Evolutionary conservation across 1,140 invertebrate species (phyloP).

Genomic region (Diachasmimorpha longicaudata): DNA sequence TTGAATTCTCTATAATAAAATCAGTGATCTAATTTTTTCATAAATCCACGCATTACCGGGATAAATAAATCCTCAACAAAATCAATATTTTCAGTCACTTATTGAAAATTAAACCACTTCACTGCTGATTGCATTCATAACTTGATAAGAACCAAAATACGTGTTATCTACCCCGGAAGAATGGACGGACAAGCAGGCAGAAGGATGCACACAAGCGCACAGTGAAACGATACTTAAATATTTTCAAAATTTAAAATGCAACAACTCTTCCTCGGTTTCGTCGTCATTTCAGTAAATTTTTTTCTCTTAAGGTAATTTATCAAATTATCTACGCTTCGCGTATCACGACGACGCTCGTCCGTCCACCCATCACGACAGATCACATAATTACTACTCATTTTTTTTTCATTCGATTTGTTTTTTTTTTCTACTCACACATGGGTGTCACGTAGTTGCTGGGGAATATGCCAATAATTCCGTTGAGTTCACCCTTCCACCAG

Average conservation of each 20-base stretch:
- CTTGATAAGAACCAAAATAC: neutral
- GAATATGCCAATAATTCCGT: conserved; percentile 86
- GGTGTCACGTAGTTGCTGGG: conserved; percentile 89
- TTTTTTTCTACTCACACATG: conserved; percentile 66
- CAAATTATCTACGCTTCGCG: neutral
- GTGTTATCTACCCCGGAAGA: conserved; percentile 29
- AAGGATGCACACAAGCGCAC: conserved; percentile 39
- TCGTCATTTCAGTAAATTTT: neutral
- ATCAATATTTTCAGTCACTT: too few species aligned
- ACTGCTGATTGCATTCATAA: too few species aligned
- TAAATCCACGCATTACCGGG: neutral
- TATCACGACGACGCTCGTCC: conserved; percentile 14
- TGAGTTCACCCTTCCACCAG: conserved; percentile 96
- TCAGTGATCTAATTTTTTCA: neutral
- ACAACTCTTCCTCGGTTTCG: conserved; percentile 8
- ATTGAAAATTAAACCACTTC: too few species aligned
- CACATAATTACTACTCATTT: neutral
- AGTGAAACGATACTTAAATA: conserved; percentile 15
- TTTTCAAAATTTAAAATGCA: neutral
- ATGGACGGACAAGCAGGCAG: conserved; percentile 45
- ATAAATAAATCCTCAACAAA: too few species aligned
- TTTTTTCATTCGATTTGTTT: neutral
- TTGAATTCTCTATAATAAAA: neutral
- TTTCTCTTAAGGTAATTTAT: neutral
- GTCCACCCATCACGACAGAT: conserved; percentile 7